Percentiles rank a stretch among this genome's conserved stretches.
phyloP scores from a whole-genome alignment of 2,797 vertebrate species.

The Centropyge bicolor region DNA sequence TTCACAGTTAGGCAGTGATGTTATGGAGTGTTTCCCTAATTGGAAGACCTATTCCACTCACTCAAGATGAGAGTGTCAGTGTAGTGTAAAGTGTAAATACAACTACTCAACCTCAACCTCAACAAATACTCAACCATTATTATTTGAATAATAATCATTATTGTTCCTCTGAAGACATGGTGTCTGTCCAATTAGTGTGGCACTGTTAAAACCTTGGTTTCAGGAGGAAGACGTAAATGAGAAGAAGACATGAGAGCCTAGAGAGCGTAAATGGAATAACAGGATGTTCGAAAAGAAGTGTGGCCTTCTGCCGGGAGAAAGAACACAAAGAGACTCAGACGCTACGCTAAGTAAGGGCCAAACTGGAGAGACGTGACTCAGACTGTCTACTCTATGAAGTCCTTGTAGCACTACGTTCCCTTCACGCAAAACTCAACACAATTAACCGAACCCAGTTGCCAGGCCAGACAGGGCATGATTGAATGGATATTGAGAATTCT shows the following conservation, averaged over 20 bases:
- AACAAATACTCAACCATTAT: not conserved
- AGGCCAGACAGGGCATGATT: not conserved
- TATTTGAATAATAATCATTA: slow-evolving; percentile 12
- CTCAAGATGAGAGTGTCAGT: not conserved
- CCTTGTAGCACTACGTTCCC: slow-evolving; percentile 21
- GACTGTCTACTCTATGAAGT: not conserved
- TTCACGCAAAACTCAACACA: slow-evolving; percentile 32
- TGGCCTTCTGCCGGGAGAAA: slow-evolving; percentile 21
- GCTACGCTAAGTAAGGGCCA: not conserved
- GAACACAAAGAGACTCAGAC: slow-evolving; percentile 11
- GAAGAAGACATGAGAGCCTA: not conserved
- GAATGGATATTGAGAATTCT: slow-evolving; percentile 12
- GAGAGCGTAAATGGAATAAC: not conserved
- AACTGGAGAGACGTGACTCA: slow-evolving; percentile 39
- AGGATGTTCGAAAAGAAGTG: slow-evolving; percentile 3
- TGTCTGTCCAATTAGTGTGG: not conserved
- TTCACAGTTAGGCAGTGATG: not conserved
- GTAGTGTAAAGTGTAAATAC: slow-evolving; percentile 1
- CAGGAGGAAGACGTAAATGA: not conserved
- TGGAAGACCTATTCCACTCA: not conserved
- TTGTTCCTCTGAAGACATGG: not conserved
- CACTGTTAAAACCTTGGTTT: not conserved
- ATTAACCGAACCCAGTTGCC: slow-evolving; percentile 21
- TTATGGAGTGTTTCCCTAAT: not conserved
- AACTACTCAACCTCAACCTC: not conserved